Percentiles rank a stretch among this genome's conserved stretches.
Conservation (phyloP, 2,888 invertebrate species). For the Microplitis manilae region DNA sequence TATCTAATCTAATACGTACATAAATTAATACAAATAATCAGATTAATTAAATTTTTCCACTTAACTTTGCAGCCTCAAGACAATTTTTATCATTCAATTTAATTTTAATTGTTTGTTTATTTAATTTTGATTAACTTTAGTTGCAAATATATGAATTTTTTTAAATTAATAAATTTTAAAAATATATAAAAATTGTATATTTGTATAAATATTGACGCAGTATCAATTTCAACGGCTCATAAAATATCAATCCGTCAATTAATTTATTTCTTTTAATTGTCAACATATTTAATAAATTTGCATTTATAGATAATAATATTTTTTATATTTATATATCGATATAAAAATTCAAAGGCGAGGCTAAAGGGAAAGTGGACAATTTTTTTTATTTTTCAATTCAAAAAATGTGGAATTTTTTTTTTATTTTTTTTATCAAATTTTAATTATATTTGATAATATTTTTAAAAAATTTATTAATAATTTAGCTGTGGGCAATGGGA, state of each 20-base stretch:
- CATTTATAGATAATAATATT: background rate
- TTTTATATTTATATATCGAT: background rate
- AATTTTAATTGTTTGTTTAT: background rate
- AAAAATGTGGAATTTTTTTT: slow-evolving; percentile 8
- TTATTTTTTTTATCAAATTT: slow-evolving; percentile 15
- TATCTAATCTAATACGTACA: slow-evolving; percentile 64
- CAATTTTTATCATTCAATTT: background rate
- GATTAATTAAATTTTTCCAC: slow-evolving; percentile 44
- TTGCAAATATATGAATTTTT: background rate
- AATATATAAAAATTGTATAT: background rate
- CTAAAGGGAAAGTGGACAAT: slow-evolving; percentile 45
- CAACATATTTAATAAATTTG: background rate
- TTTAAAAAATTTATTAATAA: slow-evolving; percentile 39
- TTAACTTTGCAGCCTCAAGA: slow-evolving; percentile 15
- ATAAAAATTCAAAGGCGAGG: background rate
- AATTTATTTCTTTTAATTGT: background rate
- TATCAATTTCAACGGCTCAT: background rate
- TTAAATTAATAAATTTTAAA: background rate
- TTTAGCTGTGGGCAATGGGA: slow-evolving; percentile 82
- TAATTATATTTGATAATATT: slow-evolving; percentile 33
- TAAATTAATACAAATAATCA: slow-evolving; percentile 57
- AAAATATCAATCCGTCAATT: background rate
- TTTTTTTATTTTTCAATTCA: background rate
- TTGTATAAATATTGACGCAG: background rate
- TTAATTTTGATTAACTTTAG: background rate